Evolutionary conservation across 2,888 invertebrate species (phyloP), one percentile per base, ranked within the genome.

Genomic region (Chaitophorus viminalis): DNA sequence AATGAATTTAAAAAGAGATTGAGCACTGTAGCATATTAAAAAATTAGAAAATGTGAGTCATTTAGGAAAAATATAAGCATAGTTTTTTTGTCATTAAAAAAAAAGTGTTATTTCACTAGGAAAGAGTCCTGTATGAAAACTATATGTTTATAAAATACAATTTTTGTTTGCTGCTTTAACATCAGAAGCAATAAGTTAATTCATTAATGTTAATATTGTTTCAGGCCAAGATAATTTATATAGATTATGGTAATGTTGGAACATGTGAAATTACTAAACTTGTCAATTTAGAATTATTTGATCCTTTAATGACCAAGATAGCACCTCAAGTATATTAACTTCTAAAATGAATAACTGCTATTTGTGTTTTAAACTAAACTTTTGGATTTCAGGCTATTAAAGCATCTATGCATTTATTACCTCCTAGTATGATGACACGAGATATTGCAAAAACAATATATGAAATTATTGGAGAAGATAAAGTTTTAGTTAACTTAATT

Each of bases 321-420:
- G 31, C 87, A n/a, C 79, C 87, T 60, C 87, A 87, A 74, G 87
- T 87, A 79, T 52, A 68, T 25, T 9, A 33, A 54, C 17, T 77
- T 77, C 1, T 52, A 29, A 52, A 39, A 39, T 75, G 14, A 54
- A 70, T 39, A 31, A 52, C n/a, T 9, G 39, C 4, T 29, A 17
- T 29, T 29, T 11, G 25, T 25, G 11, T 74, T 39, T 74, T 2
- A 33, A 21, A 9, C 17, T 8, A 46, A 0, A 29, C 39, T 46
- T 25, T 75, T 2, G 11, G 21, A 33, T 74, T 87, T 39, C 3
- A 87, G 87, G 87, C 87, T 18, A 46, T 81, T 21, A 87, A 87
- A 87, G 87, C 75, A n/a, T 74, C 87, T 21, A 81, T 87, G 87
- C 72, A 87, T 25, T 81, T 87, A 29, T 65, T 87, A 39, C 87